Conservation (phyloP, 1,140 invertebrate genomes). For the Alviniconcha marisindica region DNA sequence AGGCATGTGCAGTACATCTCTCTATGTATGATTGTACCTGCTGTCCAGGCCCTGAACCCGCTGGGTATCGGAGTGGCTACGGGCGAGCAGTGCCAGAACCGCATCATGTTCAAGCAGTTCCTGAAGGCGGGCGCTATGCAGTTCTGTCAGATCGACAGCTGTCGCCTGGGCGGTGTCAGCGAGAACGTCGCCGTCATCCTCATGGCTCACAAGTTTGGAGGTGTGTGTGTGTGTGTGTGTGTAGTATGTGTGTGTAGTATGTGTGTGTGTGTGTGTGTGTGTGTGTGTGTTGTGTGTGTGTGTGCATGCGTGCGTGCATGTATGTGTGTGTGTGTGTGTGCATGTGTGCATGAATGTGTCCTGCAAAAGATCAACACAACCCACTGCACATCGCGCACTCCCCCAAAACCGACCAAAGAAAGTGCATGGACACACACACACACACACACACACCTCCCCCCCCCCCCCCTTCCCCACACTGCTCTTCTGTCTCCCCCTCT, state of each 20-base stretch:
- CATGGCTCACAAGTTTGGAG: slow-evolving; percentile 84
- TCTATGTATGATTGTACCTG: no score
- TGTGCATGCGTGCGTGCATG: not conserved
- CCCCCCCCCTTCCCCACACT: no score
- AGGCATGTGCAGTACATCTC: no score
- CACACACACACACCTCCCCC: no score
- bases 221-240: slow-evolving; percentile 56
- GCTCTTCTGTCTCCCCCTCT: no score
- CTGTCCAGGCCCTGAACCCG: slow-evolving; percentile 80
- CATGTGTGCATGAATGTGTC: no score
- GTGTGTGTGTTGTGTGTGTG: not conserved
- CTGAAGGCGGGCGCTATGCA: slow-evolving; percentile 87
- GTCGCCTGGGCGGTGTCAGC: slow-evolving; percentile 91
- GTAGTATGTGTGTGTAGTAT: not conserved
- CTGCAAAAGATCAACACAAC: no score
- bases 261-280: not conserved
- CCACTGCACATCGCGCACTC: no score
- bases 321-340: no score
- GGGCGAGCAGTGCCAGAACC: slow-evolving; percentile 93
- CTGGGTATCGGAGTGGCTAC: slow-evolving; percentile 90
- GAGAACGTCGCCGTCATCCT: slow-evolving; percentile 92
- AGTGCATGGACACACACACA: no score
- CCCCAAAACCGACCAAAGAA: no score
- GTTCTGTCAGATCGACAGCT: slow-evolving; percentile 94
- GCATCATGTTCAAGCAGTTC: slow-evolving; percentile 95